Base-by-base conservation (phyloP, 2,113 vertebrate genomes). In the Trogon surrucura region DNA sequence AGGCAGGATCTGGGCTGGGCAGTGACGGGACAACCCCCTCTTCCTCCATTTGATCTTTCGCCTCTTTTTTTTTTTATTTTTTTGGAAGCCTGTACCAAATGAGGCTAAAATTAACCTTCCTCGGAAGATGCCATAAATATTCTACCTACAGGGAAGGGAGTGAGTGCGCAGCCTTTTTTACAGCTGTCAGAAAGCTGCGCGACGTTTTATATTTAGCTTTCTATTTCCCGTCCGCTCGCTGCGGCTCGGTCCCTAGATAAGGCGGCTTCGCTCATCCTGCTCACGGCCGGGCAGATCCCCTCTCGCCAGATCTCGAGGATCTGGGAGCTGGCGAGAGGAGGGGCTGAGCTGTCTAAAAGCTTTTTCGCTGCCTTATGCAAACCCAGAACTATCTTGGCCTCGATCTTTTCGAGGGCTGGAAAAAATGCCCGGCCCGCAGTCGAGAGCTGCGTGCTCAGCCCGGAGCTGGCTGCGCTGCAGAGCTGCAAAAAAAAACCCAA, bases 141-240 rank as follows among this genome's bases (percentile, higher is more conserved):
- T 86, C 66, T 16, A 10, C 86, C 66, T 66, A 4, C 66, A 32
- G 90, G 84, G 71, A 53, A 74, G 89, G 89, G 66, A 34, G 34
- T 2, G 50, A 50, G 10, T 2, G 26, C 3, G 51, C 74, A 54
- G 88, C 64, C 47, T 30, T 22, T 36, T 41, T 54, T 34, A 14
- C 69, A 93, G 91, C 56, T 45, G 29, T 44, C 75, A 9, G 47
- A 57, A 84, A 70, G 61, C 86, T 6, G 2, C 12, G 45, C 7
- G 3, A 17, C 2, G 79, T 58, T 83, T 94, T 94, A 95, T 94
- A 95, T 96, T 96, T 95, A 96, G 93, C 80, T 88, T 72, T 64
- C 48, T 12, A 1, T 86, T 89, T 94, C 84, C 78, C 82, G 1
- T 67, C 32, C 20, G 11, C 69, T 23, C 13, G 87, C 75, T 11